phyloP scores from a whole-genome alignment of 1,140 invertebrate species.

The Drosophila teissieri region DNA sequence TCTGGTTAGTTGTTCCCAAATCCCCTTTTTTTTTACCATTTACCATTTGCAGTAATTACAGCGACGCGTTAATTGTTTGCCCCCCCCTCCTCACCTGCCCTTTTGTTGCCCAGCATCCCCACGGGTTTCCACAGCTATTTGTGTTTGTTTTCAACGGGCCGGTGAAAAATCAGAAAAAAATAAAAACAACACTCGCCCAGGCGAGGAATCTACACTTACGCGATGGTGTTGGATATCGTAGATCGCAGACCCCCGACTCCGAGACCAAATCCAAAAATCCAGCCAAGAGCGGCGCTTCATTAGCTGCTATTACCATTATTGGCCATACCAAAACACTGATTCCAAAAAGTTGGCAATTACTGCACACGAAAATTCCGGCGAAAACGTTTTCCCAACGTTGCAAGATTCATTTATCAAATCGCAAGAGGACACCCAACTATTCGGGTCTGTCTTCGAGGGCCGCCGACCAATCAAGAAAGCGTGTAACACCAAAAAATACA shows the following conservation, averaged over 20 bases:
- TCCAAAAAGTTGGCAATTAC: slow-evolving; percentile 41
- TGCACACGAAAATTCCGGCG: slow-evolving; percentile 9
- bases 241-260: slow-evolving; percentile 20
- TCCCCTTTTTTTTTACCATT: slow-evolving; percentile 30
- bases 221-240: slow-evolving; percentile 17
- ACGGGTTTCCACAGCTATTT: slow-evolving; percentile 56
- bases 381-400: slow-evolving; percentile 8
- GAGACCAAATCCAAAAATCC: slow-evolving; percentile 11
- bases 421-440: slow-evolving; percentile 28
- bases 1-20: slow-evolving; percentile 59
- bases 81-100: slow-evolving; percentile 50
- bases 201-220: slow-evolving; percentile 81
- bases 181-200: slow-evolving; percentile 54
- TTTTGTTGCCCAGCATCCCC: slow-evolving; percentile 33
- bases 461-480: slow-evolving; percentile 16
- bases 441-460: slow-evolving; percentile 3
- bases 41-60: slow-evolving; percentile 73
- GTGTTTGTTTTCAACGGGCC: slow-evolving; percentile 65
- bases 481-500: slow-evolving; percentile 5
- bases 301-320: slow-evolving; percentile 71
- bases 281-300: slow-evolving; percentile 50
- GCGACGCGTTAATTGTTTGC: slow-evolving; percentile 77
- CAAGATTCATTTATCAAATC: slow-evolving; percentile 36
- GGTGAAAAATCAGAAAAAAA: slow-evolving; percentile 38
- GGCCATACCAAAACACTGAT: neutral